Conservation (phyloP, 1,140 invertebrate genomes). For the Saccostrea cuccullata region DNA sequence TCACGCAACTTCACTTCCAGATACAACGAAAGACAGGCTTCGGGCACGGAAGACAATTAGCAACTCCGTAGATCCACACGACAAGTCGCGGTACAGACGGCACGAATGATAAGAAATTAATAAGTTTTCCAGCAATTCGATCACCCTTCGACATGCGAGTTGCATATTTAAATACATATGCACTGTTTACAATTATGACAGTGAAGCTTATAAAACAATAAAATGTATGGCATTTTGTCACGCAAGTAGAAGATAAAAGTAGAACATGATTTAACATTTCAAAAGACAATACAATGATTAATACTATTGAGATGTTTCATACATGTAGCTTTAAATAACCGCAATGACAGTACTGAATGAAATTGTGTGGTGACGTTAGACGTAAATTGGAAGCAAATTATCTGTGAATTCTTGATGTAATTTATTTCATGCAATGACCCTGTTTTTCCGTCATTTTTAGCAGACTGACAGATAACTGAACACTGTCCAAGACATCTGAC, state of each 20-base stretch:
- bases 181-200: slow-evolving; percentile 22
- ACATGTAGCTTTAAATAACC: too few species aligned
- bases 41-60: slow-evolving; percentile 18
- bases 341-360: too few species aligned
- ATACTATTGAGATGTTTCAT: too few species aligned
- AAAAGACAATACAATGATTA: too few species aligned
- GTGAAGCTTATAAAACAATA: background rate
- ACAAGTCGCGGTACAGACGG: background rate
- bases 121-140: slow-evolving; percentile 18
- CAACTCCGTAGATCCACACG: background rate
- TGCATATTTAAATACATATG: slow-evolving; percentile 35
- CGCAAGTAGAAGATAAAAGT: background rate
- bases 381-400: too few species aligned
- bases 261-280: background rate
- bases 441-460: too few species aligned
- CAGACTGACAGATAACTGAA: background rate
- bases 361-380: too few species aligned
- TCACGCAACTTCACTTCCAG: slow-evolving; percentile 20
- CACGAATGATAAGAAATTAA: slow-evolving; percentile 28
- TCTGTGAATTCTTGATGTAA: too few species aligned
- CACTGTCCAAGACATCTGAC: background rate
- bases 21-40: background rate
- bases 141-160: slow-evolving; percentile 13
- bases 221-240: background rate
- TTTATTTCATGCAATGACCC: too few species aligned